phyloP scores from a whole-genome alignment of 2,888 invertebrate species.

The Odontothrips loti region DNA sequence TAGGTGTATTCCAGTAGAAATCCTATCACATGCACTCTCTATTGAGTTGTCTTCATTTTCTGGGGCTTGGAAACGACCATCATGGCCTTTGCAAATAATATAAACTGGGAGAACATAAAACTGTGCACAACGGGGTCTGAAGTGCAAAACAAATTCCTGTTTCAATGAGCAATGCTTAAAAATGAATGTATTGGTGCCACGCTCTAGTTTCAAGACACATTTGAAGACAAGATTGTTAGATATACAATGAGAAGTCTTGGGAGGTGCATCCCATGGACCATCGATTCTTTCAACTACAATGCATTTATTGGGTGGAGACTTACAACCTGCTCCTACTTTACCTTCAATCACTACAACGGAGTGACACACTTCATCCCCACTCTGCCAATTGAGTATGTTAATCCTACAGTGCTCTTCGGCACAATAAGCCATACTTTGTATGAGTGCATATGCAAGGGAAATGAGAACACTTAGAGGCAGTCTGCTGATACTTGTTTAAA shows the following conservation, averaged over 20 bases:
- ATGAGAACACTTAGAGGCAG: neutral
- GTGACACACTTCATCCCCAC: neutral
- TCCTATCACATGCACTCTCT: slow-evolving; percentile 69
- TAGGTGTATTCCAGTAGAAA: slow-evolving; percentile 70
- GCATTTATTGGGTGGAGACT: neutral
- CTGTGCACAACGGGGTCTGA: slow-evolving; percentile 56
- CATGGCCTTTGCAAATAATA: slow-evolving; percentile 73
- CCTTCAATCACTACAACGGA: neutral
- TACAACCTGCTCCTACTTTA: neutral
- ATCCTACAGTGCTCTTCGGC: neutral
- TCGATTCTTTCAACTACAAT: neutral
- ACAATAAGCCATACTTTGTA: neutral
- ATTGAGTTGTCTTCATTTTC: slow-evolving; percentile 59
- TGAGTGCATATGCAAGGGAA: neutral
- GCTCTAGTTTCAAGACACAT: slow-evolving; percentile 46
- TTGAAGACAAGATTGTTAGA: neutral
- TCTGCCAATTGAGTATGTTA: neutral
- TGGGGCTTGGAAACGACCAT: slow-evolving; percentile 72
- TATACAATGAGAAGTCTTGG: neutral
- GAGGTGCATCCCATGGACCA: neutral
- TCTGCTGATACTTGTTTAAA: no score
- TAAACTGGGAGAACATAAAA: slow-evolving; percentile 73
- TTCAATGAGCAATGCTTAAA: slow-evolving; percentile 52
- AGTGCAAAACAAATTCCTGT: slow-evolving; percentile 47
- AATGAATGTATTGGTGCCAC: slow-evolving; percentile 60